These are phyloP conservation scores for Ischnura elegans DNA, from an alignment of 2,888 invertebrate genomes.

Conservation along the genomic window DNA sequence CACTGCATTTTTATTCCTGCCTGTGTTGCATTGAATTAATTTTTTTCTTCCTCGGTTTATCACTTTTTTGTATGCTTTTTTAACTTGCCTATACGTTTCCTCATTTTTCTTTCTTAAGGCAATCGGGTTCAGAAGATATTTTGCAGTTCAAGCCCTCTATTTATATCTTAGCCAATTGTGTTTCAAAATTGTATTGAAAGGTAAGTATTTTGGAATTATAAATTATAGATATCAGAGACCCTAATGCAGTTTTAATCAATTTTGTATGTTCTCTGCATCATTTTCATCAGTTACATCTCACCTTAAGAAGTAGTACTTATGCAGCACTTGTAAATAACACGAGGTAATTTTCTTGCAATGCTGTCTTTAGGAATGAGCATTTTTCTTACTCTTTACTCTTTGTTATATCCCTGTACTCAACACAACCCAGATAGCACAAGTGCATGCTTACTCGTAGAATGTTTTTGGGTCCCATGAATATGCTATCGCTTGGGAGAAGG, in stretches of 20 bases:
- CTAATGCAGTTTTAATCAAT: neutral
- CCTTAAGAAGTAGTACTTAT: neutral
- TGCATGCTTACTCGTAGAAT: too few relatives aligned
- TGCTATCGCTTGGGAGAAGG: too few relatives aligned
- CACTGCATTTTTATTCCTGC: neutral
- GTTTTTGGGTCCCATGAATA: too few relatives aligned
- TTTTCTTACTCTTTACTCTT: too few relatives aligned
- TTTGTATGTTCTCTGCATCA: neutral
- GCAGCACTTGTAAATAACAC: neutral
- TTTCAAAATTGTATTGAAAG: constrained; percentile 46
- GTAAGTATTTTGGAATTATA: constrained; percentile 26
- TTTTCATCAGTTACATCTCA: neutral
- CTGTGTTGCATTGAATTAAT: neutral
- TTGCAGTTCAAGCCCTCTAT: constrained; percentile 51
- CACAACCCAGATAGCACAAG: too few relatives aligned
- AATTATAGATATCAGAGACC: neutral
- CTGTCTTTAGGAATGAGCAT: neutral
- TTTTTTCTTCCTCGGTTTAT: neutral
- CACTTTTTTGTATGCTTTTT: constrained; percentile 16
- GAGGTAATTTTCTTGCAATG: neutral
- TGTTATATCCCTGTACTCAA: too few relatives aligned
- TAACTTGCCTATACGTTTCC: constrained; percentile 1
- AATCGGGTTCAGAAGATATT: constrained; percentile 35
- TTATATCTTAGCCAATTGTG: constrained; percentile 32
- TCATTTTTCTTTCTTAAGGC: constrained; percentile 53